phyloP scores from a whole-genome alignment of 2,888 invertebrate species.

The Ormyrus nitidulus region DNA sequence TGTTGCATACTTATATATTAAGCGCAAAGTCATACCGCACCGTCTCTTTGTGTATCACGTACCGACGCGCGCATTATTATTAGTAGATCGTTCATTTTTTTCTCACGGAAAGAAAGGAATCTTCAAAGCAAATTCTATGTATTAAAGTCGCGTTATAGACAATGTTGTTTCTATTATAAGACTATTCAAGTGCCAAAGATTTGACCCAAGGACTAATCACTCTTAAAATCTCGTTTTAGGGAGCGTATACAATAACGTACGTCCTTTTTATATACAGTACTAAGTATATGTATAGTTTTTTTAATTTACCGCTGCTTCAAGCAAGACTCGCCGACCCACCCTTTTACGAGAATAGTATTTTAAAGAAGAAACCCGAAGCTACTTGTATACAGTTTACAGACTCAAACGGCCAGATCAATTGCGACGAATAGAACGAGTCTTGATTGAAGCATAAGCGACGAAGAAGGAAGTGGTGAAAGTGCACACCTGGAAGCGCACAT shows the following conservation, averaged over 20 bases:
- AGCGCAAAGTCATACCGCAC: constrained; percentile 46
- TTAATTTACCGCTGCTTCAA: constrained; percentile 1
- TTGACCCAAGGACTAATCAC: constrained; percentile 58
- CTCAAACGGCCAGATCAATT: no score
- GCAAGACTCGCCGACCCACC: constrained; percentile 5
- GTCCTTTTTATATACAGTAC: neutral
- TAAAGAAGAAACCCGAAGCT: neutral
- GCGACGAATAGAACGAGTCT: constrained; percentile 5
- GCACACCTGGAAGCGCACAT: constrained; percentile 6
- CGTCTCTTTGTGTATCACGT: constrained; percentile 6
- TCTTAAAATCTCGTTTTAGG: constrained; percentile 52
- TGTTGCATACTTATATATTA: neutral
- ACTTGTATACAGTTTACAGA: no score
- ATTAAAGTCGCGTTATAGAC: constrained; percentile 53
- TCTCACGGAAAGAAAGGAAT: constrained; percentile 25
- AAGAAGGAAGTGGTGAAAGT: neutral
- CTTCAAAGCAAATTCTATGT: constrained; percentile 18
- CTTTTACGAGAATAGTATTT: neutral
- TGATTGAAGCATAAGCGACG: neutral
- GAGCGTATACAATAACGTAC: neutral
- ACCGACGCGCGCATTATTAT: constrained; percentile 3
- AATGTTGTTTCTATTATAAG: constrained; percentile 58
- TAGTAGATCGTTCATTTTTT: constrained; percentile 36
- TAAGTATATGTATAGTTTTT: neutral
- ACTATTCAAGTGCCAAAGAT: constrained; percentile 59